These are phyloP conservation scores for Paramisgurnus dabryanus DNA, from an alignment of 2,113 vertebrate species.

Conservation along the genomic window DNA sequence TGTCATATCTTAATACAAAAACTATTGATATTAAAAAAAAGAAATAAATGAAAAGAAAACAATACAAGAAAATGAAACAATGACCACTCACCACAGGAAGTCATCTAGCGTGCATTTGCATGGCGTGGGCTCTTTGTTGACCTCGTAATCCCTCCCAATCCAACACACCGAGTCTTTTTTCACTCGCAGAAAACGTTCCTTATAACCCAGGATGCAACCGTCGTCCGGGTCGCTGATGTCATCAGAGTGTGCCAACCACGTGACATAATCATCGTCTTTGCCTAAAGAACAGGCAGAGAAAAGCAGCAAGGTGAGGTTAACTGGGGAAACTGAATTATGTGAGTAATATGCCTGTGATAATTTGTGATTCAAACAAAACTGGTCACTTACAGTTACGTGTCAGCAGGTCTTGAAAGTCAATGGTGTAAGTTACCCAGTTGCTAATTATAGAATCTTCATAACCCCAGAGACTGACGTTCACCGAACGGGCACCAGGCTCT, in stretches of 20 bases:
- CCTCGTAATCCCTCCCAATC: constrained; percentile 84
- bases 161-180: constrained; percentile 87
- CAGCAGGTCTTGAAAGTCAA: constrained; percentile 87
- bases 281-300: constrained; percentile 67
- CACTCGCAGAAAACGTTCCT: constrained; percentile 84
- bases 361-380: background rate
- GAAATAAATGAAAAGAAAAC: background rate
- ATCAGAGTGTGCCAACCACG: constrained; percentile 90
- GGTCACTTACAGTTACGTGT: constrained; percentile 81
- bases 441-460: constrained; percentile 77
- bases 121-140: constrained; percentile 77
- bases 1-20: too few species aligned
- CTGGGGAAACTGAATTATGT: background rate
- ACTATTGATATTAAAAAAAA: background rate
- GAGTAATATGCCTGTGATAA: background rate
- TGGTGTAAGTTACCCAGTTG: constrained; percentile 89
- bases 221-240: constrained; percentile 77
- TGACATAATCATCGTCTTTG: constrained; percentile 81
- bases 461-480: constrained; percentile 94
- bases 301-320: background rate
- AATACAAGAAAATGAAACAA: background rate
- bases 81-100: constrained; percentile 84
- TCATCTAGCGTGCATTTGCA: constrained; percentile 86
- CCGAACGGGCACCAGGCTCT: constrained; percentile 87
- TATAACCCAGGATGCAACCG: constrained; percentile 91